A percentile compares a stretch with the other conserved stretches of the same genome.
Evolutionary conservation across 2,113 vertebrate species (phyloP).

Genomic region (Oreocharis arfaki): DNA sequence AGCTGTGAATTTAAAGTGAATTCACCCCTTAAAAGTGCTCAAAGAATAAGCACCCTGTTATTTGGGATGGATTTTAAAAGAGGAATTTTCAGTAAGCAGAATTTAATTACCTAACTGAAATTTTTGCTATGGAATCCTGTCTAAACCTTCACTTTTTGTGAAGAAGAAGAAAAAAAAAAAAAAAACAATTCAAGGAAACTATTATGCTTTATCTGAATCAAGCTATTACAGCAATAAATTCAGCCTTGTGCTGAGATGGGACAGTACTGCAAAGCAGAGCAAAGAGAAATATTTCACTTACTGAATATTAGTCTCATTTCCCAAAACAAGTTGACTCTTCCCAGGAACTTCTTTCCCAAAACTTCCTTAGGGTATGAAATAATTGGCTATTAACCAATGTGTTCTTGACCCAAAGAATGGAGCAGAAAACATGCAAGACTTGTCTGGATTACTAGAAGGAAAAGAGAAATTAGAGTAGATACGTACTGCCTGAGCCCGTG

Average conservation of each 20-base stretch:
- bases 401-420: slow-evolving; percentile 9
- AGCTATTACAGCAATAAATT: background rate
- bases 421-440: background rate
- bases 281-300: slow-evolving; percentile 22
- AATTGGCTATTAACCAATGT: slow-evolving; percentile 30
- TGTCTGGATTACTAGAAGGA: background rate
- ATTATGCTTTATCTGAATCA: background rate
- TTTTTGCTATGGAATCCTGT: background rate
- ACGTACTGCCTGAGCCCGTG: accelerated
- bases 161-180: background rate
- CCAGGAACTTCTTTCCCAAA: background rate
- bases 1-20: background rate
- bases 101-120: slow-evolving; percentile 8
- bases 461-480: background rate
- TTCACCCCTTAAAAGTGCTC: background rate
- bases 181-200: background rate
- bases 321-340: background rate
- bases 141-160: background rate
- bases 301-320: slow-evolving; percentile 10
- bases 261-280: background rate
- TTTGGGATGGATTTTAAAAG: background rate
- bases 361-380: slow-evolving; percentile 36
- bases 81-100: background rate
- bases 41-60: background rate
- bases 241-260: background rate